Evolutionary conservation across 2,888 invertebrate species (phyloP).

Genomic region (Teleiodes luculella): DNA sequence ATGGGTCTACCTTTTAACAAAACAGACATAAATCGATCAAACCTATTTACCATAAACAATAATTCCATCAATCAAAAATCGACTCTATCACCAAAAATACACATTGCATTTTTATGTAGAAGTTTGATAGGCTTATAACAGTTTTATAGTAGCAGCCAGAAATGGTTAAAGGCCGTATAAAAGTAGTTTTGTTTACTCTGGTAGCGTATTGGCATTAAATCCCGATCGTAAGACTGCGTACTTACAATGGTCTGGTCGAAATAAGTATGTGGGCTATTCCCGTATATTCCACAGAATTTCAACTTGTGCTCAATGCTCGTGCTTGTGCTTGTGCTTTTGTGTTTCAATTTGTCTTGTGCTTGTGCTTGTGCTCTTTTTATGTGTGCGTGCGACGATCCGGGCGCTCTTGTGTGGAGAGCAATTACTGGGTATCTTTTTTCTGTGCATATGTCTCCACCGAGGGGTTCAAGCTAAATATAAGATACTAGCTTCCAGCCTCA

Average conservation of each 20-base stretch:
- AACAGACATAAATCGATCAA: neutral
- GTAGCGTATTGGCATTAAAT: conserved; percentile 54
- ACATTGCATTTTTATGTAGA: neutral
- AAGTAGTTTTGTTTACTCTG: conserved; percentile 27
- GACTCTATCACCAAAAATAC: neutral
- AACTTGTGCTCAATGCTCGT: no score
- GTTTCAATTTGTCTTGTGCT: no score
- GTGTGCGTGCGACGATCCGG: no score
- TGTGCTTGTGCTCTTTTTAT: no score
- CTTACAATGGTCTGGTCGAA: conserved; percentile 20
- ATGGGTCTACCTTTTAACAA: neutral
- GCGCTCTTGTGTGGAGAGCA: no score
- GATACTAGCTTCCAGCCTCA: no score
- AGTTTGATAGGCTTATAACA: neutral
- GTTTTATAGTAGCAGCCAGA: neutral
- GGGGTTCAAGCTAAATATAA: no score
- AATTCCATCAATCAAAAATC: neutral
- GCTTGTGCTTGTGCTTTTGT: no score
- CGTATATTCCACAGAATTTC: no score
- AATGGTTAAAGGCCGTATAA: conserved; percentile 1
- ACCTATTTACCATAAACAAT: conserved; percentile 18
- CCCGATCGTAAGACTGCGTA: conserved; percentile 27
- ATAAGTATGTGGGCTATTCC: conserved; percentile 13
- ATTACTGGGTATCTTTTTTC: no score
- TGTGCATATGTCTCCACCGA: no score